phyloP scores from a whole-genome alignment of 1,140 invertebrate species.

The Mya arenaria region DNA sequence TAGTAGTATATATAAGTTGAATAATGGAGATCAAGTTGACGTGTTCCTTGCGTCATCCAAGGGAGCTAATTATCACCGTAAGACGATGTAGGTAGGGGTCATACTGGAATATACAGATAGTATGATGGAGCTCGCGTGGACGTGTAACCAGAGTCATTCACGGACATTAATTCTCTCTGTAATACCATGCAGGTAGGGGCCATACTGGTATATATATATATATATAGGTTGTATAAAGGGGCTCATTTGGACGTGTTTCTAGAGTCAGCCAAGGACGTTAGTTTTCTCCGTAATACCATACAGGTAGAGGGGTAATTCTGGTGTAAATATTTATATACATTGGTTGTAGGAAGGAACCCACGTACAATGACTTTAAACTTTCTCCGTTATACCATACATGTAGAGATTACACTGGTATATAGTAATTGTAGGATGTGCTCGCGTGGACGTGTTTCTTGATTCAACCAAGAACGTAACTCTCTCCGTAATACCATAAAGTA shows the following conservation, averaged over 20 bases:
- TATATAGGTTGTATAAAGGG: too few species aligned
- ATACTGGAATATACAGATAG: too few species aligned
- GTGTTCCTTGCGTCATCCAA: constrained; percentile 36
- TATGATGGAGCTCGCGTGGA: constrained; percentile 22
- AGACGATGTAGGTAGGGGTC: constrained; percentile 49
- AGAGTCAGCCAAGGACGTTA: constrained; percentile 24
- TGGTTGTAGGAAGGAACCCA: too few species aligned
- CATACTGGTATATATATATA: too few species aligned
- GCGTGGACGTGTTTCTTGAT: constrained; percentile 46
- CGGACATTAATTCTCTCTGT: constrained; percentile 32
- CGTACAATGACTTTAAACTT: constrained; percentile 23
- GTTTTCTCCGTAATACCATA: constrained; percentile 32
- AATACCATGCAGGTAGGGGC: constrained; percentile 49
- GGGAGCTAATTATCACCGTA: constrained; percentile 25
- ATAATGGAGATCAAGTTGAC: constrained; percentile 8
- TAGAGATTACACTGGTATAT: too few species aligned
- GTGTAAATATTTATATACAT: too few species aligned
- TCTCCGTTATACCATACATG: constrained; percentile 43
- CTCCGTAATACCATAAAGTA: constrained; percentile 50
- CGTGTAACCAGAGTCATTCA: constrained; percentile 29
- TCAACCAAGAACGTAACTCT: constrained; percentile 20
- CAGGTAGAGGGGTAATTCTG: constrained; percentile 37
- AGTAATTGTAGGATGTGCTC: too few species aligned
- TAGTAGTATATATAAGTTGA: too few species aligned
- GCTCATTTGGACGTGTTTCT: constrained; percentile 42